Evolutionary conservation across 2,888 invertebrate species (phyloP).

Genomic region (Cephus pulcher): DNA sequence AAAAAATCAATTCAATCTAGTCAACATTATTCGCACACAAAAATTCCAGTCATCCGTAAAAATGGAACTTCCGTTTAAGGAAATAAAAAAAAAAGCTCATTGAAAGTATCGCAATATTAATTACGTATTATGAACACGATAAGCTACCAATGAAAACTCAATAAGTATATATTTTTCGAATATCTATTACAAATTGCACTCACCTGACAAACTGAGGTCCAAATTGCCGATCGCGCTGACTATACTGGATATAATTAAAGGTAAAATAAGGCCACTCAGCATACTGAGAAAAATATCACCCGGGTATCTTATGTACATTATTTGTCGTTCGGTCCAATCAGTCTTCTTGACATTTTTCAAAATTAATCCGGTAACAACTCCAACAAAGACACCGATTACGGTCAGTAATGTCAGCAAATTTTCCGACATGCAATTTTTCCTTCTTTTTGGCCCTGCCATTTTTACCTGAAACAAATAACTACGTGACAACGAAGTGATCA

Average conservation of each 20-base stretch:
- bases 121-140: too few species aligned
- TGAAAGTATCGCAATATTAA: too few species aligned
- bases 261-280: constrained; percentile 80
- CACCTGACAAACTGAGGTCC: constrained; percentile 76
- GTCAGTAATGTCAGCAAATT: constrained; percentile 72
- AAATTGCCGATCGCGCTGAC: constrained; percentile 79
- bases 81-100: too few species aligned
- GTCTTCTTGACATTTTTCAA: constrained; percentile 58
- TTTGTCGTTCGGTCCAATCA: constrained; percentile 70
- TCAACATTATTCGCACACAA: too few species aligned
- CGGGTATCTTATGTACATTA: constrained; percentile 77
- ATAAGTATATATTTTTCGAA: not conserved
- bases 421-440: constrained; percentile 50
- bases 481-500: not conserved
- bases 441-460: constrained; percentile 51
- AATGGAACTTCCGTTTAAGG: too few species aligned
- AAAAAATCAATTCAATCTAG: too few species aligned
- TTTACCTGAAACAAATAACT: not conserved
- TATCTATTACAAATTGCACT: constrained; percentile 29
- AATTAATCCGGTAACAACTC: constrained; percentile 69
- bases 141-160: too few species aligned
- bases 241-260: constrained; percentile 77
- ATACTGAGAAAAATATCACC: constrained; percentile 81
- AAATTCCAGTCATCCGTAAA: too few species aligned
- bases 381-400: constrained; percentile 70